A percentile compares a stretch with the other conserved stretches of the same genome.
phyloP scores from a whole-genome alignment of 2,797 vertebrate genomes.

The Amazonetta brasiliensis region DNA sequence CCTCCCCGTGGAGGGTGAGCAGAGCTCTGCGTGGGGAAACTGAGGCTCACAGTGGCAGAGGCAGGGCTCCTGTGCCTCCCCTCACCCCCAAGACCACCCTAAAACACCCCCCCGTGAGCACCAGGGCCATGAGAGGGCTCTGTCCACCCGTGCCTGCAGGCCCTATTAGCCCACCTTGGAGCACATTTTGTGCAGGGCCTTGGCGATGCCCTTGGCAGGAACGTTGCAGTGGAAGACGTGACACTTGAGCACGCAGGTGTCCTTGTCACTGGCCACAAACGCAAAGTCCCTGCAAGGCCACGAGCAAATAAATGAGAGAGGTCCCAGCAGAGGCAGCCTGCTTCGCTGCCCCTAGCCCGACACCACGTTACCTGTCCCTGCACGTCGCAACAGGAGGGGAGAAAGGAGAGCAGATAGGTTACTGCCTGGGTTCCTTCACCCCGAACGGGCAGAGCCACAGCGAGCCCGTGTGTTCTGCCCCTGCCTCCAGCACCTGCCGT shows the following conservation, averaged over 20 bases:
- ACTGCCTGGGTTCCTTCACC: neutral
- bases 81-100: fast-evolving
- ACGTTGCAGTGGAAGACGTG: constrained; percentile 95
- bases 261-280: constrained; percentile 95
- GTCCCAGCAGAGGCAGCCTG: neutral
- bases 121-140: neutral
- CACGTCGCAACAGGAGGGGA: constrained; percentile 68
- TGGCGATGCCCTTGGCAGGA: constrained; percentile 93
- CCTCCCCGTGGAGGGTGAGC: neutral
- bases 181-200: constrained; percentile 91
- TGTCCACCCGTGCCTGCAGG: neutral
- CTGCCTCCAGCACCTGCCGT: constrained; percentile 85
- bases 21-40: neutral
- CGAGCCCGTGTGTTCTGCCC: neutral
- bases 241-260: constrained; percentile 95
- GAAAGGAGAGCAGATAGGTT: constrained; percentile 63
- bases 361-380: constrained; percentile 90
- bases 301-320: neutral
- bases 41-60: neutral
- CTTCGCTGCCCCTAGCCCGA: fast-evolving
- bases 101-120: neutral
- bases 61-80: neutral
- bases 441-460: fast-evolving
- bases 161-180: constrained; percentile 85
- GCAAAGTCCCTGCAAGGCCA: constrained; percentile 90